Evolutionary conservation across 1,140 invertebrate species (phyloP).

Genomic region (Ephestia elutella): DNA sequence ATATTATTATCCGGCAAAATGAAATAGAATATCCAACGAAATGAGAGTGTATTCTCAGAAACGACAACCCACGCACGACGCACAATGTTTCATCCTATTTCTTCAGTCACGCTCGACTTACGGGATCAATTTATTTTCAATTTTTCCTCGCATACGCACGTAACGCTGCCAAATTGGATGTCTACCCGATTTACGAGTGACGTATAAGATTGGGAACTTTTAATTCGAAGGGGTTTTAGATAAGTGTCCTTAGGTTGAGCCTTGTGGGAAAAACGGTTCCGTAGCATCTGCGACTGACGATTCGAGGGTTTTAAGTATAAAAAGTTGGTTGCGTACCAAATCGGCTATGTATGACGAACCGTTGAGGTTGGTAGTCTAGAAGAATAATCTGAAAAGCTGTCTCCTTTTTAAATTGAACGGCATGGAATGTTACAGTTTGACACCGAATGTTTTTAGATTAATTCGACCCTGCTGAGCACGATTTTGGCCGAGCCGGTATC

Average conservation of each 20-base stretch:
- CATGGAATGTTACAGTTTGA: too few relatives aligned
- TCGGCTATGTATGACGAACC: too few relatives aligned
- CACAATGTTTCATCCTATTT: slow-evolving; percentile 16
- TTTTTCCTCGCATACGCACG: slow-evolving; percentile 47
- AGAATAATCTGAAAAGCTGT: too few relatives aligned
- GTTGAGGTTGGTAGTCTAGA: too few relatives aligned
- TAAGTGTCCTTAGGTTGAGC: background rate
- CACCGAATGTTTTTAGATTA: too few relatives aligned
- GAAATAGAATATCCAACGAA: slow-evolving; percentile 11
- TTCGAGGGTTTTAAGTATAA: background rate
- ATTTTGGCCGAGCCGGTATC: too few relatives aligned
- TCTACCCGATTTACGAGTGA: slow-evolving; percentile 43
- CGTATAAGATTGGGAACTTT: slow-evolving; percentile 36
- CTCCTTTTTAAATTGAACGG: too few relatives aligned
- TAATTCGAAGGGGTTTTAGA: slow-evolving; percentile 27
- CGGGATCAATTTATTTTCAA: slow-evolving; percentile 64
- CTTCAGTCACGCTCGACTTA: slow-evolving; percentile 41
- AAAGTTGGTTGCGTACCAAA: background rate
- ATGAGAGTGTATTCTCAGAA: slow-evolving; percentile 3
- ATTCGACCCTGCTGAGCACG: too few relatives aligned
- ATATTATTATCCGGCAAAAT: too few relatives aligned
- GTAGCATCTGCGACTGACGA: background rate
- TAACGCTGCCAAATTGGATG: slow-evolving; percentile 53
- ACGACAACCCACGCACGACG: background rate
- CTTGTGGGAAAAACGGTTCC: background rate